A percentile compares a stretch with the other conserved stretches of the same genome.
Conservation (phyloP, 2,113 vertebrate species). For the Phrynosoma blainvillii region DNA sequence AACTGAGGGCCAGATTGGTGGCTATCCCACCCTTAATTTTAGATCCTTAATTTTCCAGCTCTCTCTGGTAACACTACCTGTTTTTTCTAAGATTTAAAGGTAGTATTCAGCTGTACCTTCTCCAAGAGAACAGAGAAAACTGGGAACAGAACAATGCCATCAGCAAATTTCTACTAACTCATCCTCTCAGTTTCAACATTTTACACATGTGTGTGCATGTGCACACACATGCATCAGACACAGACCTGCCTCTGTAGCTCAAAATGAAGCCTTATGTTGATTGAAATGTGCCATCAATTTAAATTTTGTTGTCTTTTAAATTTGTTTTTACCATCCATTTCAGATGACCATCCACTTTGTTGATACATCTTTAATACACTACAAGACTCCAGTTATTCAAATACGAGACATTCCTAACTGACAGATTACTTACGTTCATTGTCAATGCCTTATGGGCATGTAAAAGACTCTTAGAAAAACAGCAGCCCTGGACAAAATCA, state of each 20-base stretch:
- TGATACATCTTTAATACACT: neutral
- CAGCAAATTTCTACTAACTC: neutral
- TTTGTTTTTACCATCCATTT: neutral
- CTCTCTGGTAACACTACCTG: neutral
- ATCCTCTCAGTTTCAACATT: neutral
- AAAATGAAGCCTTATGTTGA: neutral
- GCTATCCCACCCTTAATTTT: neutral
- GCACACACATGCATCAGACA: neutral
- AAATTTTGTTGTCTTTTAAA: neutral
- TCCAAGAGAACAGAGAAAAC: neutral
- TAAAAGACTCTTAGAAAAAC: neutral
- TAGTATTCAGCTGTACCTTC: neutral
- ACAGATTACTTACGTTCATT: neutral
- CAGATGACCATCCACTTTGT: neutral
- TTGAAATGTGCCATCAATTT: neutral
- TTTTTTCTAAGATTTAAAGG: neutral
- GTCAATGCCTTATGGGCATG: neutral
- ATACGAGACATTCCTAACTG: neutral
- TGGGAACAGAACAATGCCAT: neutral
- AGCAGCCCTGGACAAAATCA: neutral
- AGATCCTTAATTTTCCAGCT: neutral
- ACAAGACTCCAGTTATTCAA: neutral
- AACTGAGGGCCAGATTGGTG: neutral
- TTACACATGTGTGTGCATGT: neutral
- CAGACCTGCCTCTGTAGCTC: neutral